A percentile compares a stretch with the other conserved stretches of the same genome.
Evolutionary conservation across 2,113 vertebrate genomes (phyloP).

Genomic region (Peromyscus leucopus): DNA sequence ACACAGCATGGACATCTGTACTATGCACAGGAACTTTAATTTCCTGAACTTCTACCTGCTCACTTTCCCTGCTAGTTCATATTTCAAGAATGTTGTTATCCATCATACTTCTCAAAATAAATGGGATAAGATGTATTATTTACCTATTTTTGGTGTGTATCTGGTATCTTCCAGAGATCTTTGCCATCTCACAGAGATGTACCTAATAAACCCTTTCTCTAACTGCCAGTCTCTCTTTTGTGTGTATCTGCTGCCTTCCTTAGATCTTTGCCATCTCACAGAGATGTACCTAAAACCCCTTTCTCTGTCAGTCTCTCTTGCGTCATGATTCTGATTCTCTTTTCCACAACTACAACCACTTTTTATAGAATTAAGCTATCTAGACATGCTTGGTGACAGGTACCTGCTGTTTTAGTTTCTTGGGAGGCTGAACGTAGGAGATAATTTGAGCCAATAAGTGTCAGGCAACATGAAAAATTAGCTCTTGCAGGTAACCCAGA

Average conservation of each 20-base stretch:
- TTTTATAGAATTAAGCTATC: background rate
- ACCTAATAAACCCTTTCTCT: fast-evolving
- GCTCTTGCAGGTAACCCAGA: background rate
- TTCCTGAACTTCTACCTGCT: background rate
- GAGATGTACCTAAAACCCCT: too few species aligned
- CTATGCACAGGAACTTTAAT: background rate
- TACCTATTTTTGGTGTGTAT: background rate
- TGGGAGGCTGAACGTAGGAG: background rate
- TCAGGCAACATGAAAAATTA: background rate
- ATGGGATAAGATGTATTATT: background rate
- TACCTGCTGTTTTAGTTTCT: too few species aligned
- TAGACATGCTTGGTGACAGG: background rate
- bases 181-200: background rate
- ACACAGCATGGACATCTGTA: background rate
- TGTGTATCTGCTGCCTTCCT: too few species aligned
- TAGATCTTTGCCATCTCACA: background rate
- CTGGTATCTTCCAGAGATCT: background rate
- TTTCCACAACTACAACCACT: background rate
- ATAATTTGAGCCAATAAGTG: background rate
- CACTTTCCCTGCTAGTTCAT: background rate
- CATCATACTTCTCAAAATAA: background rate
- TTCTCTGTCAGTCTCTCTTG: background rate
- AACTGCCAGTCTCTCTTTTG: too few species aligned
- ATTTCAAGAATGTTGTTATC: background rate
- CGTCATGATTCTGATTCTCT: background rate